Evolutionary conservation across 2,888 invertebrate genomes (phyloP).

Genomic region (Drosophila ustulata): DNA sequence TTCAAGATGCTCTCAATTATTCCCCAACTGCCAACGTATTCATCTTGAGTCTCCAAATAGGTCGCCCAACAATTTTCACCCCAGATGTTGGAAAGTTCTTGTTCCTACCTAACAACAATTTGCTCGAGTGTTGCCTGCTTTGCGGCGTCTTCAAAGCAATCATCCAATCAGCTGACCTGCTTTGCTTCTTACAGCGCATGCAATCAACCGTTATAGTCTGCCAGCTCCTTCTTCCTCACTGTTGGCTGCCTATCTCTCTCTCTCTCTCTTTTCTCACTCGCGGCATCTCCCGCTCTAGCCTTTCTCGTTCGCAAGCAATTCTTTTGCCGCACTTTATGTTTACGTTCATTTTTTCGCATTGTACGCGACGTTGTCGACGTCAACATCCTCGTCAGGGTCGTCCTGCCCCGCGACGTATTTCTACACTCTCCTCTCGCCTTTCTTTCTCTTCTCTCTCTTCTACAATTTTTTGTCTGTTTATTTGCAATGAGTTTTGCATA

Average conservation of each 20-base stretch:
- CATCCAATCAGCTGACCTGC: conserved; percentile 78
- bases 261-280: not conserved
- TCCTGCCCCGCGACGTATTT: conserved; percentile 34
- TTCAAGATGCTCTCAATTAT: conserved; percentile 28
- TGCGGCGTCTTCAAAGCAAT: conserved; percentile 65
- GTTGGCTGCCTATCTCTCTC: not conserved
- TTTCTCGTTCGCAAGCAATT: conserved; percentile 51
- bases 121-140: conserved; percentile 41
- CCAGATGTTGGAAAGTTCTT: conserved; percentile 7
- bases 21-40: not conserved
- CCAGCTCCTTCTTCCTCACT: conserved; percentile 7
- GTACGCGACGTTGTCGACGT: conserved; percentile 71
- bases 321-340: conserved; percentile 72
- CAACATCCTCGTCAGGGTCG: conserved; percentile 76
- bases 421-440: not conserved
- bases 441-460: not conserved
- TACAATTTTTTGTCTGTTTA: conserved; percentile 63
- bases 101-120: conserved; percentile 29
- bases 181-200: conserved; percentile 64
- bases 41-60: conserved; percentile 13
- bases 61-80: conserved; percentile 20
- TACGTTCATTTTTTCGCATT: conserved; percentile 74
- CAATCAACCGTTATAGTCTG: conserved; percentile 69
- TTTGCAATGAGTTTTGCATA: conserved; percentile 79
- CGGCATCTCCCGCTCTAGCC: conserved; percentile 12